These are phyloP conservation scores for Chrosomus eos DNA, from an alignment of 2,797 vertebrate genomes.

Conservation along the genomic window DNA sequence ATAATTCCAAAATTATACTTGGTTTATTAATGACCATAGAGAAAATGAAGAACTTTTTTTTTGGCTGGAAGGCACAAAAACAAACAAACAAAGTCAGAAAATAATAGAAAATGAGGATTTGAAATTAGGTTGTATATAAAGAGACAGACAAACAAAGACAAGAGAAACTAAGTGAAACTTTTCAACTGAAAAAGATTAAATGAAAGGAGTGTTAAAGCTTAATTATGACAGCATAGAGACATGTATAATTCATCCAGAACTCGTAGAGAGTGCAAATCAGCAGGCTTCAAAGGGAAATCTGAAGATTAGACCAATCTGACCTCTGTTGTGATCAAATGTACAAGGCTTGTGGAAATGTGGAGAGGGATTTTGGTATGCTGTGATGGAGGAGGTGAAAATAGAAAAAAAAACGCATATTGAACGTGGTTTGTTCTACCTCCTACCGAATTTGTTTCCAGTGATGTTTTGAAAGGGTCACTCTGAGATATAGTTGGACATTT, in stretches of 20 bases:
- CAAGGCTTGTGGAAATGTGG: slow-evolving; percentile 29
- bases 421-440: not conserved
- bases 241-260: slow-evolving; percentile 50
- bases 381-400: slow-evolving; percentile 19
- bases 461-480: slow-evolving; percentile 16
- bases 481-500: not conserved
- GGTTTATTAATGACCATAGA: slow-evolving; percentile 35
- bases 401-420: not conserved
- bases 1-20: slow-evolving; percentile 23
- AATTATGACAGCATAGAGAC: slow-evolving; percentile 44
- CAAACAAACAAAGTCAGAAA: slow-evolving; percentile 27
- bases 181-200: slow-evolving; percentile 41
- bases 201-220: slow-evolving; percentile 44
- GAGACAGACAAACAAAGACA: slow-evolving; percentile 7
- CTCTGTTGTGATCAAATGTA: slow-evolving; percentile 46
- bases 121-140: not conserved
- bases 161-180: slow-evolving; percentile 15
- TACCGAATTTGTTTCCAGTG: slow-evolving; percentile 12
- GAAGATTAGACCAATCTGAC: slow-evolving; percentile 40
- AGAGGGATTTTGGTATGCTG: slow-evolving; percentile 22
- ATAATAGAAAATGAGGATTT: not conserved
- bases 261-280: slow-evolving; percentile 43
- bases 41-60: slow-evolving; percentile 13
- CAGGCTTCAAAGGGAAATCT: slow-evolving; percentile 48
- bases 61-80: slow-evolving; percentile 29